Conservation (phyloP, 2,113 vertebrate species). For the Chelonoidis abingdonii region DNA sequence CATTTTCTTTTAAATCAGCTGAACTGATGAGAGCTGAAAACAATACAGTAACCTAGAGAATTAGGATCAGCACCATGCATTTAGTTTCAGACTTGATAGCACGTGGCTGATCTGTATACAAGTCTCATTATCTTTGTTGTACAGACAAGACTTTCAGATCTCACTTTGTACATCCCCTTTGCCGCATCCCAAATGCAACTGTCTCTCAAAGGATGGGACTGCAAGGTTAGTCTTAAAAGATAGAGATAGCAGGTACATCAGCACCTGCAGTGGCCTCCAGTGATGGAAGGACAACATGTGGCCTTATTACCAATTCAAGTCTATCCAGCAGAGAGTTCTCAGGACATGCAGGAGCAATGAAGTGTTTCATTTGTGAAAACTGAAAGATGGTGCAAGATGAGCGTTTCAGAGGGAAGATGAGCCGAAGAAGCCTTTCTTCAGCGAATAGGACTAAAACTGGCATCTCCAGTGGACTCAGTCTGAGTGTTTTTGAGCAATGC, state of each 20-base stretch:
- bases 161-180: background rate
- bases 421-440: background rate
- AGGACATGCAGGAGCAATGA: background rate
- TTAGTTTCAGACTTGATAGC: background rate
- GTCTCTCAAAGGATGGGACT: background rate
- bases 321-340: background rate
- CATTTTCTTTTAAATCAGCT: background rate
- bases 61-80: background rate
- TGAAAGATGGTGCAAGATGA: background rate
- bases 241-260: background rate
- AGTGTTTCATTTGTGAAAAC: background rate
- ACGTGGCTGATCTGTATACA: background rate
- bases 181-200: background rate
- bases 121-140: background rate
- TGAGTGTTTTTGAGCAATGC: background rate
- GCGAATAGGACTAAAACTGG: background rate
- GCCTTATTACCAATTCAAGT: background rate
- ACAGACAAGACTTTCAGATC: too few species aligned
- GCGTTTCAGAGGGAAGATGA: background rate
- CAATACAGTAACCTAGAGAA: background rate
- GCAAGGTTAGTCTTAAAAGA: background rate
- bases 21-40: background rate
- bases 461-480: background rate
- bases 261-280: fast-evolving
- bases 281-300: background rate